Evolutionary conservation across 2,113 vertebrate species (phyloP).

Genomic region (Ptychochromis oligacanthus): DNA sequence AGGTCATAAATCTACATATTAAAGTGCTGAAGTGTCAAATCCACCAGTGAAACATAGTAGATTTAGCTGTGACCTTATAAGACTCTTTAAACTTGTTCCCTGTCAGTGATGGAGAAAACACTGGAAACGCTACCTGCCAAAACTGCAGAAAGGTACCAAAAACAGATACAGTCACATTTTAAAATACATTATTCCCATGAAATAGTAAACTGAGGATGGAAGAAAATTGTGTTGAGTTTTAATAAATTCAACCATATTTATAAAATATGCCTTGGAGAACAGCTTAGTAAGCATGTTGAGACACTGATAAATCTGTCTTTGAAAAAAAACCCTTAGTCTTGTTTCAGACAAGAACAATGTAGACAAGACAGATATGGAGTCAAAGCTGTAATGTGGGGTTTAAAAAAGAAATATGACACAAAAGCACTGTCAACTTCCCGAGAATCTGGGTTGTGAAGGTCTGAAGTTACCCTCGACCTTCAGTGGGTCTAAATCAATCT

Average conservation of each 20-base stretch:
- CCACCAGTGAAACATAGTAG: constrained; percentile 31
- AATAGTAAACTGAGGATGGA: neutral
- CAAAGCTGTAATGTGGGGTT: neutral
- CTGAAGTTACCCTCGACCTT: neutral
- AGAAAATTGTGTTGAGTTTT: neutral
- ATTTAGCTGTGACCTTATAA: constrained; percentile 23
- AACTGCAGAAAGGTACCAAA: neutral
- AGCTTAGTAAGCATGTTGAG: neutral
- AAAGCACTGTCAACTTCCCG: neutral
- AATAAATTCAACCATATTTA: accelerated
- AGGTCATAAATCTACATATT: constrained; percentile 45
- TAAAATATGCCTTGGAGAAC: neutral
- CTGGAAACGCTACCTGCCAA: neutral
- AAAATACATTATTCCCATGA: constrained; percentile 8
- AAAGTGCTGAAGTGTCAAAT: constrained; percentile 67
- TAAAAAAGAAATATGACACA: neutral
- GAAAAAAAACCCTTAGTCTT: neutral
- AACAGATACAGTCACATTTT: constrained; percentile 9
- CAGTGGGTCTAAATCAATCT: constrained; percentile 33
- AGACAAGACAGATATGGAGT: neutral
- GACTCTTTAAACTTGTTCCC: constrained; percentile 14
- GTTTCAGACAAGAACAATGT: neutral
- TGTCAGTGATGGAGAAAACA: constrained; percentile 13
- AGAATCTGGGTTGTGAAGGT: neutral
- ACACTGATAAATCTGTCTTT: constrained; percentile 8